Base-by-base conservation (phyloP, 2,113 vertebrate species). In the Protomyctophum bolini region DNA sequence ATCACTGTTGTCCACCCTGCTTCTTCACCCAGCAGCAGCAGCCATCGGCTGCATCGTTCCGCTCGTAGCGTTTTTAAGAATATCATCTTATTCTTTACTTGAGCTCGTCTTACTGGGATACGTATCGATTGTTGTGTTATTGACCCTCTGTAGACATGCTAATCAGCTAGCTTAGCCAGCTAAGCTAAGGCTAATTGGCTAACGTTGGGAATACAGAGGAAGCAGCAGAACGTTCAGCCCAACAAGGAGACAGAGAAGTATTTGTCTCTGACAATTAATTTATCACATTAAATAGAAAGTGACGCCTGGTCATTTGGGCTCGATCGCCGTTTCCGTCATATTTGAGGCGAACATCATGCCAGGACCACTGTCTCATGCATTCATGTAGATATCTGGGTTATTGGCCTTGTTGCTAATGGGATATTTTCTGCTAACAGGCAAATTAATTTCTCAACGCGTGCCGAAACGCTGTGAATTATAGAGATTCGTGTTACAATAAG, bases 371-470 rank as follows among this genome's bases (percentile, higher is more conserved):
- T n/a, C n/a, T 3, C 33, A 6, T 62, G 14, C 63, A 50, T 29
- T 83, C 69, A 64, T 51, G 45, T 70, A n/a, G 33, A 51, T 69
- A 60, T 75, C 2, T 72, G 55, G 52, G 52, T 68, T 73, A 49
- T 54, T 71, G 66, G 81, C 80, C 78, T 83, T 64, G 77, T 80
- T 85, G 82, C 84, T 87, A 76, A 74, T 60, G 65, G 68, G 66
- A 61, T 78, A 64, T 58, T 80, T 82, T 80, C 8, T 51, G 74
- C 80, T 83, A 84, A 81, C 71, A 63, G 68, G 46, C 48, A 74
- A 79, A 75, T 82, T 79, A 65, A 77, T 80, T 86, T 86, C 77
- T 84, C 81, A 75, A 72, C 75, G 80, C 76, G 74, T 72, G 73
- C 63, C 81, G 47, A 84, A 83, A 80, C 70, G 6, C 46, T 52